Base-by-base conservation (phyloP, 2,113 vertebrate genomes). In the Boleophthalmus pectinirostris region DNA sequence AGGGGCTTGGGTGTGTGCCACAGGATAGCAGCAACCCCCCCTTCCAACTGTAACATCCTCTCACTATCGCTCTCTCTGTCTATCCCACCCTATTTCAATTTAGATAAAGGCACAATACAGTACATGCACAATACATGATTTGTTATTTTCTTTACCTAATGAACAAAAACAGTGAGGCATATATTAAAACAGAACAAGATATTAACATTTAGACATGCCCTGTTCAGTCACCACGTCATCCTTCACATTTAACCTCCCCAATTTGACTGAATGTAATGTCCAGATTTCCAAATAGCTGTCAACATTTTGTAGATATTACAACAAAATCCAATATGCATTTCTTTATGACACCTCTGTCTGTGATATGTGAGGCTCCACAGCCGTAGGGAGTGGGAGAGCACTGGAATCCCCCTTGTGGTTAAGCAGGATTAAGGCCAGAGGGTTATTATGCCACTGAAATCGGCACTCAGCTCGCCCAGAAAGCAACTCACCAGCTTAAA, bases 401-500 rank as follows among this genome's bases (percentile, higher is more conserved):
- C 23, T 72, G 81, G 85, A 73, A 82, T 46, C 72, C 67, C 79
- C 75, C 61, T 79, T 53, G 43, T 75, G 82, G 87, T 74, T 80
- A 45, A 73, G 70, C 74, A 71, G 72, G 89, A 91, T 90, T 92
- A 91, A 91, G 91, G 91, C 85, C 90, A 92, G 77, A 85, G 89
- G 84, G 87, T 91, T 84, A 89, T 91, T 85, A 84, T 88, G 85
- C 85, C 80, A 83, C 71, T 16, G 21, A 86, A 87, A 89, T 85
- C 29, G 72, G 64, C 60, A 68, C 79, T 80, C 69, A 82, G 54
- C 73, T 58, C 60, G 58, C 70, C 79, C 81, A 84, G 79, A 47
- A 73, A 78, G 79, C 66, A 80, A 81, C 63, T 70, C 58, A 83
- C 46, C 75, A 85, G 84, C 88, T 88, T 84, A 84, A 72, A 66